Base-by-base conservation (phyloP, 1,140 invertebrate species). In the Watersipora subatra region DNA sequence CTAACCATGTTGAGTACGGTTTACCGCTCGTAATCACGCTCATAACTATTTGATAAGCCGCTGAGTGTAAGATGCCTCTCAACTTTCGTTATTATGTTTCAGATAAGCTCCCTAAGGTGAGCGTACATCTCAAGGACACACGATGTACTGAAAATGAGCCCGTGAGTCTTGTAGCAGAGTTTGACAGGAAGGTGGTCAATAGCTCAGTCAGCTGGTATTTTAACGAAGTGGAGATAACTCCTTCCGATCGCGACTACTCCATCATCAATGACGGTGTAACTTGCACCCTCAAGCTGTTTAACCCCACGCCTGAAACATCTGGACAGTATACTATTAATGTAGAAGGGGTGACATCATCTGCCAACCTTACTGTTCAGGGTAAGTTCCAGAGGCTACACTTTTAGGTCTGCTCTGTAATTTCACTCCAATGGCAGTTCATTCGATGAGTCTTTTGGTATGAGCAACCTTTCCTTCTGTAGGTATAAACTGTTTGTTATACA, bases 311-410 rank as follows among this genome's bases (percentile, higher is more conserved):
- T n/a, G 7, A 46, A n/a, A 46, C 34, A 7, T 46, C 34, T n/a
- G 34, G 34, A n/a, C 7, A 46, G n/a, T 46, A 46, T n/a, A 46
- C 34, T 46, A n/a, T 46, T n/a, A 46, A 46, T 46, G 34, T n/a
- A 46, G 34, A 46, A 46, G 34, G 34, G n/a, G 7, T 73, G 28
- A 70, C 65, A 12, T 76, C 75, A 3, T 70, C 71, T 34, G 76
- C 76, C 12, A 75, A 70, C 28, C 71, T 79, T 15, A 70, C 56
- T 63, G 77, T 79, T 0, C 66, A 73, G 72, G 68, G 78, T 79
- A 64, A 72, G 65, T 19, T 19, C 1, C n/a, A 2, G 2, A 46
- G 17, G 28, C 29, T 29, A 15, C 20, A 20, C 24, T 57, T 1
- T 1, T 20, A 57, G 7, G 24, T 12, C 12, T 15, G 12, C 24